Conservation (phyloP, 2,797 vertebrate species). For the Lacerta agilis region DNA sequence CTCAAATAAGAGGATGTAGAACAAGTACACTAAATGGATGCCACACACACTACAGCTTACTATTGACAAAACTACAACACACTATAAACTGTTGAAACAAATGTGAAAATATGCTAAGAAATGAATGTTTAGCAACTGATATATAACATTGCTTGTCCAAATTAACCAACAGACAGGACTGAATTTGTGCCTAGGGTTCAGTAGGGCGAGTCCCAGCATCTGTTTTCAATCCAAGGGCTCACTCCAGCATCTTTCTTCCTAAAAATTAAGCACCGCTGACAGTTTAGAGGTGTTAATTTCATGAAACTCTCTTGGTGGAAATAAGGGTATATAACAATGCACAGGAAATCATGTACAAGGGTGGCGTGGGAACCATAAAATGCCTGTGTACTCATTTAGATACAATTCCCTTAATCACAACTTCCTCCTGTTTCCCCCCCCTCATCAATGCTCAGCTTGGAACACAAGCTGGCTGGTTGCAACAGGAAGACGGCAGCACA, state of each 20-base stretch:
- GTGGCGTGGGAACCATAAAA: neutral
- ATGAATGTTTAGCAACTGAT: neutral
- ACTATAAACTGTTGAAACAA: too few species aligned
- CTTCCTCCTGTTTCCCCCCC: neutral
- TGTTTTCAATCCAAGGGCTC: neutral
- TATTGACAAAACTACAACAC: neutral
- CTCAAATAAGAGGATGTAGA: neutral
- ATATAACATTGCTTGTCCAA: neutral
- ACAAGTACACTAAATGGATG: neutral
- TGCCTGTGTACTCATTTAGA: neutral
- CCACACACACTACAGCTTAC: neutral
- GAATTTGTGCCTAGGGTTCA: neutral
- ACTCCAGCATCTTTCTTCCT: neutral
- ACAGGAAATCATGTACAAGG: neutral
- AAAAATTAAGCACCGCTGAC: neutral
- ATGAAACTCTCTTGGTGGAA: neutral
- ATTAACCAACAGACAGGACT: neutral
- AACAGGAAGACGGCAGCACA: neutral
- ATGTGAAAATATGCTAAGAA: neutral
- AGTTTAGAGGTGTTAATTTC: neutral
- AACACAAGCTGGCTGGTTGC: neutral
- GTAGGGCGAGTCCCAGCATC: neutral
- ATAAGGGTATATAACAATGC: neutral
- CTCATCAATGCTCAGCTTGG: too few species aligned
- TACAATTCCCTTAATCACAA: neutral